phyloP scores from a whole-genome alignment of 2,888 invertebrate genomes.

The Schrankia costaestrigalis region DNA sequence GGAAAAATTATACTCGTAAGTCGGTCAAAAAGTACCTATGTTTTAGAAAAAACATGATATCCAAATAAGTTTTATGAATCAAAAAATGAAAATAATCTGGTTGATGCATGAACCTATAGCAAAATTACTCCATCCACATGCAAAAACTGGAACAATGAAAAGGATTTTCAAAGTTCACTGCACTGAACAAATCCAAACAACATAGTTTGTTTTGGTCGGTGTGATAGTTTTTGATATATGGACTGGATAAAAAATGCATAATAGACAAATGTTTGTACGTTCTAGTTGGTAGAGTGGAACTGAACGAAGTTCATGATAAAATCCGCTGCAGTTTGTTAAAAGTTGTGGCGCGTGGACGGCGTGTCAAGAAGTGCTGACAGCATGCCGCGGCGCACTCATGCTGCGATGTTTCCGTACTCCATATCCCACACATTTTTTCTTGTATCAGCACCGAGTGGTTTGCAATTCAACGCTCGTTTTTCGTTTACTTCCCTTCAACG shows the following conservation, averaged over 20 bases:
- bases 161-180: slow-evolving; percentile 51
- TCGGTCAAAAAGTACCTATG: no score
- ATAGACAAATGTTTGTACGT: slow-evolving; percentile 55
- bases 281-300: slow-evolving; percentile 40
- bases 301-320: slow-evolving; percentile 45
- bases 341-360: slow-evolving; percentile 44
- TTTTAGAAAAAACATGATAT: no score
- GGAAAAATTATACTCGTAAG: no score
- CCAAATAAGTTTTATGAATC: no score
- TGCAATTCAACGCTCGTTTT: slow-evolving; percentile 59
- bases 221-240: slow-evolving; percentile 59
- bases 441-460: slow-evolving; percentile 45
- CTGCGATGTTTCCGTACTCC: slow-evolving; percentile 32
- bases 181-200: slow-evolving; percentile 48
- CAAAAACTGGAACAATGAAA: slow-evolving; percentile 34
- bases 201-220: slow-evolving; percentile 55
- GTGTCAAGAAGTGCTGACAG: slow-evolving; percentile 25
- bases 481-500: slow-evolving; percentile 56
- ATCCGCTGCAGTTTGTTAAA: slow-evolving; percentile 50
- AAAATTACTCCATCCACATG: slow-evolving; percentile 31
- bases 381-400: slow-evolving; percentile 20
- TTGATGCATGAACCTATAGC: slow-evolving; percentile 19
- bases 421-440: slow-evolving; percentile 36
- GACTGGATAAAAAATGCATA: slow-evolving; percentile 53
- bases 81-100: no score